phyloP scores from a whole-genome alignment of 2,113 vertebrate genomes.

The Lepus timidus region DNA sequence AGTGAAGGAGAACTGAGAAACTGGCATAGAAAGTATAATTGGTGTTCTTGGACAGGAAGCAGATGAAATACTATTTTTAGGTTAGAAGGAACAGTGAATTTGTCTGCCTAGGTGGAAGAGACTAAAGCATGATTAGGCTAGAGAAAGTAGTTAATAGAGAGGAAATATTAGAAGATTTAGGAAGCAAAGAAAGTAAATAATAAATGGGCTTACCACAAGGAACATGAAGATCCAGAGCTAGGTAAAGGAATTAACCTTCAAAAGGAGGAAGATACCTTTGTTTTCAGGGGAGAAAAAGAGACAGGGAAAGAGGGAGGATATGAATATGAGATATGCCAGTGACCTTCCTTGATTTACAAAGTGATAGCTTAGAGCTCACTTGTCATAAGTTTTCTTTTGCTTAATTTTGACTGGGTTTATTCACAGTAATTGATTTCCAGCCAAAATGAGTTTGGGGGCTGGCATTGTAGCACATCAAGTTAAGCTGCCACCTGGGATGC shows the following conservation, averaged over 20 bases:
- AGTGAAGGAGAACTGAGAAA: neutral
- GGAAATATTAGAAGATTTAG: neutral
- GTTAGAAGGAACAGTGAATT: neutral
- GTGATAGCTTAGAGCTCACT: neutral
- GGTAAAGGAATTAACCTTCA: neutral
- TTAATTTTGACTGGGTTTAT: slow-evolving; percentile 1
- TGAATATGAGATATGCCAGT: neutral
- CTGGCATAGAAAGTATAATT: neutral
- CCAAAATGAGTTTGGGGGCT: neutral
- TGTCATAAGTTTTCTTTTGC: neutral
- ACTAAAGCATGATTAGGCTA: neutral
- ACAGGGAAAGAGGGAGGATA: too few relatives aligned
- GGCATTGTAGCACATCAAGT: too few relatives aligned
- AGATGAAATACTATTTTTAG: neutral
- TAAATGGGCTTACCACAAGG: neutral
- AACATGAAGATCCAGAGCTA: neutral
- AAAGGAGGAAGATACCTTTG: neutral
- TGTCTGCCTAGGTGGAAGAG: neutral
- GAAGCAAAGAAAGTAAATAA: neutral
- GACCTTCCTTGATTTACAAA: neutral
- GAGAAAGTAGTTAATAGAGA: neutral
- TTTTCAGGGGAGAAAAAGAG: neutral
- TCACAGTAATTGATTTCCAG: neutral
- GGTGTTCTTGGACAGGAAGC: neutral
- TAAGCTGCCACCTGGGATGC: too few relatives aligned